phyloP scores from a whole-genome alignment of 2,797 vertebrate genomes.

The Sphenodon punctatus region DNA sequence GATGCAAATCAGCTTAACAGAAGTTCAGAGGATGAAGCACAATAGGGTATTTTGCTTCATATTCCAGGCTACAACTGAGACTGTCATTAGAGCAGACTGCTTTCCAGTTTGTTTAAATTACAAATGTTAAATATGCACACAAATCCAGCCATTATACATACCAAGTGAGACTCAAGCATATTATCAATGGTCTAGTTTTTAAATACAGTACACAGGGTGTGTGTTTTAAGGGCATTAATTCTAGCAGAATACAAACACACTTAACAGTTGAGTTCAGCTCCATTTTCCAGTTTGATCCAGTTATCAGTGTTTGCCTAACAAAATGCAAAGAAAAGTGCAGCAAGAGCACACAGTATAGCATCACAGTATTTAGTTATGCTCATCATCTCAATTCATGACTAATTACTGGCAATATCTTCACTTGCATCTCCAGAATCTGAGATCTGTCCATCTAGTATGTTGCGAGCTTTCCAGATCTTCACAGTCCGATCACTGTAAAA shows the following conservation, averaged over 20 bases:
- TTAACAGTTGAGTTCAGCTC: conserved; percentile 40
- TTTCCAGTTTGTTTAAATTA: conserved; percentile 62
- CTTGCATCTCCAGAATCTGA: conserved; percentile 76
- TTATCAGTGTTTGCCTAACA: conserved; percentile 55
- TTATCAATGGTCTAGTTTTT: conserved; percentile 56
- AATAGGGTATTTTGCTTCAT: conserved; percentile 24
- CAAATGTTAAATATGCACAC: conserved; percentile 59
- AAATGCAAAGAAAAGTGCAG: conserved; percentile 53
- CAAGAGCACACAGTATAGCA: conserved; percentile 44
- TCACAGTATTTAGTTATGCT: conserved; percentile 45
- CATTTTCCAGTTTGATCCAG: conserved; percentile 61
- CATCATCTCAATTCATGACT: conserved; percentile 37
- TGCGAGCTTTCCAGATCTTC: conserved; percentile 92
- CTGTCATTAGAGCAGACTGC: conserved; percentile 40
- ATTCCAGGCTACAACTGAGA: conserved; percentile 40
- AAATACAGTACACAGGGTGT: conserved; percentile 59
- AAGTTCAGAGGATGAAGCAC: conserved; percentile 47
- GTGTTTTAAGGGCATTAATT: conserved; percentile 66
- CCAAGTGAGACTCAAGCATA: conserved; percentile 58
- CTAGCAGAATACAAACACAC: conserved; percentile 59
- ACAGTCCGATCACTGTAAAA: conserved; percentile 90
- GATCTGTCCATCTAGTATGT: conserved; percentile 80
- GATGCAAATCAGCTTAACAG: conserved; percentile 31
- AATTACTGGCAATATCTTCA: conserved; percentile 79
- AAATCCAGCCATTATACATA: conserved; percentile 55